A percentile compares a stretch with the other conserved stretches of the same genome.
Evolutionary conservation across 2,888 invertebrate species (phyloP).

Genomic region (Thera obeliscata): DNA sequence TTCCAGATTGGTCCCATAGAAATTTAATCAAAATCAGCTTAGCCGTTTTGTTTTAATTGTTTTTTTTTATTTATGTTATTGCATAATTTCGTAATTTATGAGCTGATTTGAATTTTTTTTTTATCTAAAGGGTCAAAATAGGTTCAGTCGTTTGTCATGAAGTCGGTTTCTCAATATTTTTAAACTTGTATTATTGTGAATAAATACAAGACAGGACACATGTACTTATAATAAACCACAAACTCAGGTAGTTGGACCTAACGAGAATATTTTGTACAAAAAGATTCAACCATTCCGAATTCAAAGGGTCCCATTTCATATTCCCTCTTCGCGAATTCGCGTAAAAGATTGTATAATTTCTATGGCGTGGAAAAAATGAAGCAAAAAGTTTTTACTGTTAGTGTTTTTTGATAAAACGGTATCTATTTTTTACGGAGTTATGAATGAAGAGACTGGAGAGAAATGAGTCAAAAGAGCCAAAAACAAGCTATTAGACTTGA

Average conservation of each 20-base stretch:
- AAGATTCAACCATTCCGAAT: constrained; percentile 19
- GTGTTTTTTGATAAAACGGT: neutral
- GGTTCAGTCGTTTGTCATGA: too few species aligned
- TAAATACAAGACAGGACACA: neutral
- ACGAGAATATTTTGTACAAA: constrained; percentile 12
- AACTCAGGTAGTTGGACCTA: neutral
- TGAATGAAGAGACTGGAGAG: neutral
- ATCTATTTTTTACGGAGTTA: neutral
- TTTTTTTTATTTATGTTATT: too few species aligned
- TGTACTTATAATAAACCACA: neutral
- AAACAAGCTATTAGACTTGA: too few species aligned
- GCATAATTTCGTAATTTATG: too few species aligned
- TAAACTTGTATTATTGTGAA: too few species aligned
- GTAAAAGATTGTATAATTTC: constrained; percentile 27
- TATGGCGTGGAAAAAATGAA: constrained; percentile 19
- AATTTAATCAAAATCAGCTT: too few species aligned
- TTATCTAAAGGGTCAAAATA: too few species aligned
- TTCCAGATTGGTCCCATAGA: too few species aligned
- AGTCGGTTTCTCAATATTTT: too few species aligned
- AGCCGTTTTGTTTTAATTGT: too few species aligned
- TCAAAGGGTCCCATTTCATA: constrained; percentile 19
- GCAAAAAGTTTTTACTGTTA: constrained; percentile 4
- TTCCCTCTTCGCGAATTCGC: constrained; percentile 20
- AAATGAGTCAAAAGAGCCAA: too few species aligned
- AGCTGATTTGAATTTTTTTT: too few species aligned